Evolutionary conservation across 2,888 invertebrate genomes (phyloP).

Genomic region (Stenurella melanura): DNA sequence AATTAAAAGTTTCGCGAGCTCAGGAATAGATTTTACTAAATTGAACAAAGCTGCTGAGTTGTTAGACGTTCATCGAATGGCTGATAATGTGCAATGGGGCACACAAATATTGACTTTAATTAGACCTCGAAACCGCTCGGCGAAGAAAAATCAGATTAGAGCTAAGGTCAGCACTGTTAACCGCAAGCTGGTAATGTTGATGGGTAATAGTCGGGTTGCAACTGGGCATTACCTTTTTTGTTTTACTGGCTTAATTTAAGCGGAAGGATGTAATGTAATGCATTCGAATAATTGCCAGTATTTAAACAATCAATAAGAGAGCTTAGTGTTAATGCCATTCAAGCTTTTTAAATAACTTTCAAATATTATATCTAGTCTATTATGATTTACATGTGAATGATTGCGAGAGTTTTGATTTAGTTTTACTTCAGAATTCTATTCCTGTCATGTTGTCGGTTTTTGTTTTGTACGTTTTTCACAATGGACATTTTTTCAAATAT

Average conservation of each 20-base stretch:
- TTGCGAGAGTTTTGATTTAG: no score
- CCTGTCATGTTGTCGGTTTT: no score
- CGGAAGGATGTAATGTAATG: constrained; percentile 17
- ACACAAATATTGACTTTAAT: constrained; percentile 68
- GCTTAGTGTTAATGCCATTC: no score
- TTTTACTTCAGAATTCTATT: no score
- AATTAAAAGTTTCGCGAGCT: constrained; percentile 29
- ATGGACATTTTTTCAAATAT: no score
- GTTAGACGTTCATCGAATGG: constrained; percentile 55
- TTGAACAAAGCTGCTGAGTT: constrained; percentile 57
- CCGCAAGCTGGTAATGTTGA: constrained; percentile 41
- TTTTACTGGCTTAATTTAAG: constrained; percentile 12
- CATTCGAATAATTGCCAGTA: constrained; percentile 9
- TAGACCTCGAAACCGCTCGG: constrained; percentile 57
- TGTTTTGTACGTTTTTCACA: no score
- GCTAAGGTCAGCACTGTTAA: constrained; percentile 58
- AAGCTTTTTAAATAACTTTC: no score
- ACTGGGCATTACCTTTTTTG: constrained; percentile 31
- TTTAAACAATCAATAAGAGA: not conserved
- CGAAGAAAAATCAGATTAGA: constrained; percentile 61
- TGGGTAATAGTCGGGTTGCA: constrained; percentile 38
- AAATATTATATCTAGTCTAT: no score
- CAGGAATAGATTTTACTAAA: constrained; percentile 27
- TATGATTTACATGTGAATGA: no score
- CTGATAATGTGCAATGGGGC: constrained; percentile 60